Conservation (phyloP, 2,888 invertebrate species). For the Thymelicus acteon region DNA sequence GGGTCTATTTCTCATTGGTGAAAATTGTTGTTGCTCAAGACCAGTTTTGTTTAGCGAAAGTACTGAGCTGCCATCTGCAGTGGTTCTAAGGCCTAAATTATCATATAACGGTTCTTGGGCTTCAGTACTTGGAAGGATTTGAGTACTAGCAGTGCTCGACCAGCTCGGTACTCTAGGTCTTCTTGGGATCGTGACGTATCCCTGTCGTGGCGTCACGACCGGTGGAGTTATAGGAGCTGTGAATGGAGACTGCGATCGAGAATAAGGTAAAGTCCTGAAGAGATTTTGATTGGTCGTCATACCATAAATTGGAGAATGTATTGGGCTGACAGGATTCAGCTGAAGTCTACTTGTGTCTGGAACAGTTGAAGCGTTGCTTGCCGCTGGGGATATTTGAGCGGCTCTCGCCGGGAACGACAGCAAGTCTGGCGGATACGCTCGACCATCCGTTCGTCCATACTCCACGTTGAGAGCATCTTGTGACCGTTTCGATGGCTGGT, state of each 20-base stretch:
- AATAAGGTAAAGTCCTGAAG: slow-evolving; percentile 93
- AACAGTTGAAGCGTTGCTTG: slow-evolving; percentile 92
- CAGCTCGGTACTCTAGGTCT: slow-evolving; percentile 93
- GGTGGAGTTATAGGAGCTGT: slow-evolving; percentile 86
- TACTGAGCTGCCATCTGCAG: slow-evolving; percentile 93
- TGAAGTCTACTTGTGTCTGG: slow-evolving; percentile 88
- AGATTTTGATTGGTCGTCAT: slow-evolving; percentile 85
- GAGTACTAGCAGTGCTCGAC: slow-evolving; percentile 87
- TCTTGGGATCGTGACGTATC: slow-evolving; percentile 94
- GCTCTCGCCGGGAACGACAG: slow-evolving; percentile 90
- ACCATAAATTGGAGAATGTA: slow-evolving; percentile 88
- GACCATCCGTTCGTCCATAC: slow-evolving; percentile 82
- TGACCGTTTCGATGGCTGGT: slow-evolving; percentile 84
- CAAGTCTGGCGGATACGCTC: slow-evolving; percentile 92
- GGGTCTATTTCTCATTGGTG: slow-evolving; percentile 87
- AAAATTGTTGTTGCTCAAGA: slow-evolving; percentile 76
- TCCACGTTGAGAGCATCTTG: slow-evolving; percentile 83
- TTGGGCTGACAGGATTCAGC: slow-evolving; percentile 86
- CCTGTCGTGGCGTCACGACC: slow-evolving; percentile 89
- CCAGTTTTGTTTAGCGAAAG: slow-evolving; percentile 91
- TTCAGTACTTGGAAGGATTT: slow-evolving; percentile 79
- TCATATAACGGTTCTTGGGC: slow-evolving; percentile 93
- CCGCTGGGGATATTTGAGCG: slow-evolving; percentile 90
- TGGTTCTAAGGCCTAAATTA: slow-evolving; percentile 92
- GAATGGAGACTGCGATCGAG: slow-evolving; percentile 91